Evolutionary conservation across 1,140 invertebrate genomes (phyloP).

Genomic region (Elymnias hypermnestra): DNA sequence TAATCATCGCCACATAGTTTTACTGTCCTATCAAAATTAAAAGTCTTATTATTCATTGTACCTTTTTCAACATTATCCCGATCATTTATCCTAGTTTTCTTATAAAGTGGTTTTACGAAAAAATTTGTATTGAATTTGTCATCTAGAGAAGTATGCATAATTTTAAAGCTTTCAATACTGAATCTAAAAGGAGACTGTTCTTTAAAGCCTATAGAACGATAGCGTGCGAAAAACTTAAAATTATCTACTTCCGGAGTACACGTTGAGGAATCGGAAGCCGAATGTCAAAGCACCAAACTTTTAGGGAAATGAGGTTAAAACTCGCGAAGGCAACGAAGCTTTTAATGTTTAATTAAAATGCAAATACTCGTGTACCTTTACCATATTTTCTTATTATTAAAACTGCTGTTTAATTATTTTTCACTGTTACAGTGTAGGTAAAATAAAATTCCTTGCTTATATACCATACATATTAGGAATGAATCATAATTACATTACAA

Average conservation of each 20-base stretch:
- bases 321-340: slow-evolving; percentile 9
- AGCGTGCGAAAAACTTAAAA: slow-evolving; percentile 43
- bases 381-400: too few relatives aligned
- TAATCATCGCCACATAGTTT: slow-evolving; percentile 46
- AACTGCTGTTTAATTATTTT: too few relatives aligned
- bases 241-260: slow-evolving; percentile 33
- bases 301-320: slow-evolving; percentile 32
- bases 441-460: too few relatives aligned
- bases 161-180: slow-evolving; percentile 31
- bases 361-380: too few relatives aligned
- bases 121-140: slow-evolving; percentile 50
- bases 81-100: slow-evolving; percentile 31
- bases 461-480: too few relatives aligned
- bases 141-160: slow-evolving; percentile 32
- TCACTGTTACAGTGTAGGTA: too few relatives aligned
- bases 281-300: slow-evolving; percentile 33
- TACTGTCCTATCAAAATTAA: slow-evolving; percentile 38
- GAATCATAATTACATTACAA: too few relatives aligned
- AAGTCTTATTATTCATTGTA: slow-evolving; percentile 28
- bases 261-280: slow-evolving; percentile 27
- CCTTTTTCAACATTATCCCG: slow-evolving; percentile 27
- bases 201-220: slow-evolving; percentile 24
- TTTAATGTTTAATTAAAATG: slow-evolving; percentile 5
- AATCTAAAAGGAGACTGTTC: slow-evolving; percentile 34
- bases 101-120: slow-evolving; percentile 55